Conservation (phyloP, 2,113 vertebrate genomes). For the Glaucidium brasilianum region DNA sequence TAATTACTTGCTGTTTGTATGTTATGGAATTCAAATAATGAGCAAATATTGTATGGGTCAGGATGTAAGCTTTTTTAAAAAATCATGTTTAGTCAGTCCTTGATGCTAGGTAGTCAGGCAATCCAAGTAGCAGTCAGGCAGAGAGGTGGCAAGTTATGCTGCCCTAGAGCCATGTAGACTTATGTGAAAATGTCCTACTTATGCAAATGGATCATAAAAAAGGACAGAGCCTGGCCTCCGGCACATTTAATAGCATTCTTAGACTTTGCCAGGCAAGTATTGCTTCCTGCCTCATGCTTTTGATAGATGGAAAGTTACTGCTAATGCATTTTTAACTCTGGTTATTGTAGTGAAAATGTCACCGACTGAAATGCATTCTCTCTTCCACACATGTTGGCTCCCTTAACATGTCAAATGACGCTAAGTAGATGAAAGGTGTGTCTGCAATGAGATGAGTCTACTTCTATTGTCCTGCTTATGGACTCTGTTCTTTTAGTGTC, state of each 20-base stretch:
- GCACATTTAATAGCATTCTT: slow-evolving; percentile 52
- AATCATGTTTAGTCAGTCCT: background rate
- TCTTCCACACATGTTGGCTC: background rate
- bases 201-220: slow-evolving; percentile 59
- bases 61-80: background rate
- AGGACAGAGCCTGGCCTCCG: slow-evolving; percentile 12
- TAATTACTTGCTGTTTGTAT: slow-evolving; percentile 10
- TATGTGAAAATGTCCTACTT: slow-evolving; percentile 39
- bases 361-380: background rate
- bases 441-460: background rate
- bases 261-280: slow-evolving; percentile 45
- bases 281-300: background rate
- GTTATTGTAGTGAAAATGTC: slow-evolving; percentile 43
- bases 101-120: background rate
- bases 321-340: slow-evolving; percentile 50
- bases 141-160: background rate
- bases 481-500: background rate
- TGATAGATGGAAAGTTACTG: slow-evolving; percentile 38
- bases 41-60: background rate
- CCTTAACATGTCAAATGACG: background rate
- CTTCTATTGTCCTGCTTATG: background rate
- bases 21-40: background rate
- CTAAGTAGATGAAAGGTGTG: slow-evolving; percentile 29
- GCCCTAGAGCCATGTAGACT: slow-evolving; percentile 9
- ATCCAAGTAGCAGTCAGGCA: background rate